A percentile compares a stretch with the other conserved stretches of the same genome.
Conservation (phyloP, 2,113 vertebrate genomes). For the Dendrocopos noguchii region DNA sequence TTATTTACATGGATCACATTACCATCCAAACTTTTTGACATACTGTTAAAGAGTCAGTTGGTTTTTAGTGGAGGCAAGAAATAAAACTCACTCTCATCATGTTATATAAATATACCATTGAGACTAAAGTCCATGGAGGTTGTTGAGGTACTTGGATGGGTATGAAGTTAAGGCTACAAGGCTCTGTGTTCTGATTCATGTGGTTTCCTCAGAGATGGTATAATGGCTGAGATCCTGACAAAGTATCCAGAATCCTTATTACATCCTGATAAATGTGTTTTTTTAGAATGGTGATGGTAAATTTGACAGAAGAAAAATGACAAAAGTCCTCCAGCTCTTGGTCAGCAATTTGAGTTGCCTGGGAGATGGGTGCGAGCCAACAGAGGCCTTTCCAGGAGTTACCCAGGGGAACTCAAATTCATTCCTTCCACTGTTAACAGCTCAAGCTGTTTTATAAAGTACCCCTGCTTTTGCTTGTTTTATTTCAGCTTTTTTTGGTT, state of each 20-base stretch:
- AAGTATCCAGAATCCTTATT: not conserved
- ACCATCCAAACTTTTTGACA: not conserved
- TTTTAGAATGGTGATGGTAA: not conserved
- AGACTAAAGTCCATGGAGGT: not conserved
- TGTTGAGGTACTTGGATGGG: not conserved
- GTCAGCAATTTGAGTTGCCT: slow-evolving; percentile 2
- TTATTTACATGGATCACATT: not conserved
- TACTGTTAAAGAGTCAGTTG: not conserved
- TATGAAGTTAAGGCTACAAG: not conserved
- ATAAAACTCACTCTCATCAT: not conserved
- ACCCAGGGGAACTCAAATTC: not conserved
- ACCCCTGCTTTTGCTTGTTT: not conserved
- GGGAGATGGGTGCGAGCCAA: not conserved
- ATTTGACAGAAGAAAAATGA: not conserved
- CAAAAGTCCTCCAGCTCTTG: not conserved
- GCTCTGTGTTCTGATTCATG: slow-evolving; percentile 16
- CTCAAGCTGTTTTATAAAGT: slow-evolving; percentile 25
- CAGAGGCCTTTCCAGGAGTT: slow-evolving; percentile 22
- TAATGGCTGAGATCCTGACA: not conserved
- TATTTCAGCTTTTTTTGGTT: not conserved
- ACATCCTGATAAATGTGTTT: not conserved
- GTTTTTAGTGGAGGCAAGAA: not conserved
- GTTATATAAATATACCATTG: not conserved
- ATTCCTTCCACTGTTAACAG: not conserved
- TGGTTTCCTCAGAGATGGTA: slow-evolving; percentile 37